phyloP scores from a whole-genome alignment of 1,140 invertebrate genomes.

The Nebria ingens region DNA sequence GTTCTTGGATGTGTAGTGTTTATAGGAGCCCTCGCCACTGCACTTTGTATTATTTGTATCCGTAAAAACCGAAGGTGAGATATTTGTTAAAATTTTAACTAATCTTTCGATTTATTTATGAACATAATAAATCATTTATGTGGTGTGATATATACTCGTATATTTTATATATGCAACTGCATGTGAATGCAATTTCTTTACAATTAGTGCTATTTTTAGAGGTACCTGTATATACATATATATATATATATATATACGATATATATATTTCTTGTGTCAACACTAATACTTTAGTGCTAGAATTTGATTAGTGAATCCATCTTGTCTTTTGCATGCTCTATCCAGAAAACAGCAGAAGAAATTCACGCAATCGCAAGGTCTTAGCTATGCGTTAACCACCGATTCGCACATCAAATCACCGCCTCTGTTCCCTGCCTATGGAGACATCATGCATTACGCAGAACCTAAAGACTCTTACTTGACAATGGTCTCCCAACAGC shows the following conservation, averaged over 20 bases:
- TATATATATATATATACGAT: no score
- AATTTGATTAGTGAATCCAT: no score
- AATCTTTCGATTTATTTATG: no score
- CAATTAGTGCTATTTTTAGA: no score
- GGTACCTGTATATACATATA: no score
- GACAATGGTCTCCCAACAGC: neutral
- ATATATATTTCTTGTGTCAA: no score
- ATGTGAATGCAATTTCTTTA: no score
- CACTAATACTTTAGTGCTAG: no score
- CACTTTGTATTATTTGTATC: slow-evolving; percentile 66
- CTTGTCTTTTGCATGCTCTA: neutral
- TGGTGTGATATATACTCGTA: no score
- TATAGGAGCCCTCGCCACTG: slow-evolving; percentile 61
- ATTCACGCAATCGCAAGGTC: slow-evolving; percentile 22
- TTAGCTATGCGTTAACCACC: slow-evolving; percentile 24
- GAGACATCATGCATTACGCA: slow-evolving; percentile 26
- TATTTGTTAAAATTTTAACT: neutral
- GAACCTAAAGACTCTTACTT: slow-evolving; percentile 19
- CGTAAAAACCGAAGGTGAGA: slow-evolving; percentile 43
- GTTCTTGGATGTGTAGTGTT: slow-evolving; percentile 68
- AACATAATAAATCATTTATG: no score
- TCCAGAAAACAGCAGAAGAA: slow-evolving; percentile 17
- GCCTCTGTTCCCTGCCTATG: slow-evolving; percentile 25
- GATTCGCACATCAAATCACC: slow-evolving; percentile 24
- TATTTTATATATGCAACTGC: no score